A percentile compares a stretch with the other conserved stretches of the same genome.
Evolutionary conservation across 2,888 invertebrate genomes (phyloP).

Genomic region (Seira musarum): DNA sequence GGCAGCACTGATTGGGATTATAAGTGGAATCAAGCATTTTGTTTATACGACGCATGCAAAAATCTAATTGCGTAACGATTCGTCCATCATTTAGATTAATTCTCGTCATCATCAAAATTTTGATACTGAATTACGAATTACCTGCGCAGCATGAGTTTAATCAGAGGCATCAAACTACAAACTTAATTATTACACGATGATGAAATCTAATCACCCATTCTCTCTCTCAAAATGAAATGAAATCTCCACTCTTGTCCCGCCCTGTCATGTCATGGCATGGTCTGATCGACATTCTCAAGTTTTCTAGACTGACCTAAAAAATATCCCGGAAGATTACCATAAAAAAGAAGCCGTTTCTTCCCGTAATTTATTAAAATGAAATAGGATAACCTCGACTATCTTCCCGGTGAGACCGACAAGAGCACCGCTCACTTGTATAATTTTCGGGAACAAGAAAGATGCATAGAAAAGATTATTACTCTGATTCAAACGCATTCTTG

Average conservation of each 20-base stretch:
- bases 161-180: not conserved
- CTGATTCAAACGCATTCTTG: not conserved
- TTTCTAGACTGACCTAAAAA: no score
- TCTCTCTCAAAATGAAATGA: no score
- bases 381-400: not conserved
- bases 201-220: constrained; percentile 10
- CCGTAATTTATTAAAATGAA: constrained; percentile 2
- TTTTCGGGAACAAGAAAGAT: not conserved
- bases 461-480: not conserved
- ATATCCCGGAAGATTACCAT: constrained; percentile 7
- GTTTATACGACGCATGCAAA: no score
- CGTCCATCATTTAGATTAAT: no score
- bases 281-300: no score
- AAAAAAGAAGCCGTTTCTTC: constrained; percentile 3
- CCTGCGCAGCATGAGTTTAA: not conserved
- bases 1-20: no score
- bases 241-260: not conserved
- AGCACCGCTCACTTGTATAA: constrained; percentile 7
- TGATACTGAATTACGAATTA: not conserved
- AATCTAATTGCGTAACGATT: no score
- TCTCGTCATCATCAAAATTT: not conserved
- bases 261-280: no score
- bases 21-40: no score
- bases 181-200: constrained; percentile 1
- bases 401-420: not conserved